These are phyloP conservation scores for Sphecodes monilicornis DNA, from an alignment of 2,888 invertebrate species.

Conservation along the genomic window DNA sequence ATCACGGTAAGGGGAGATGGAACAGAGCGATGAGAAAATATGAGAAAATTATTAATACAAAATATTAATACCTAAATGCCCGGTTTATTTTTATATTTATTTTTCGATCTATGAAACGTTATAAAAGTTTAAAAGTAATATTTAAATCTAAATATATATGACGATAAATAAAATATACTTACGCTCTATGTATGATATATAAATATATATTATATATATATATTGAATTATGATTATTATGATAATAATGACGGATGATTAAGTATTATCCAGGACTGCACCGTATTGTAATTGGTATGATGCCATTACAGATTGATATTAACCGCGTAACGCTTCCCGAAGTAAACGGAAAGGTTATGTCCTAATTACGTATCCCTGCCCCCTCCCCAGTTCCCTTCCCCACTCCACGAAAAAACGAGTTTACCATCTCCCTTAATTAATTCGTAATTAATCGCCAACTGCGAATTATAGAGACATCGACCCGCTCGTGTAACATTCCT, in stretches of 20 bases:
- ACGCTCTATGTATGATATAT: constrained; percentile 79
- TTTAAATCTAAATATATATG: constrained; percentile 79
- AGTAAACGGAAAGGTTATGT: constrained; percentile 15
- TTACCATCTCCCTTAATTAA: constrained; percentile 40
- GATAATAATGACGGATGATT: constrained; percentile 68
- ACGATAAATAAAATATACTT: constrained; percentile 81
- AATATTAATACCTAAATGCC: constrained; percentile 85
- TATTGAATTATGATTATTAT: constrained; percentile 48
- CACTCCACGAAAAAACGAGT: constrained; percentile 17
- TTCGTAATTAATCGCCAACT: constrained; percentile 59
- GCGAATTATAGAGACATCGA: constrained; percentile 71
- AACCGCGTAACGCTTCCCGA: constrained; percentile 45
- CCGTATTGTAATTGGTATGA: constrained; percentile 57
- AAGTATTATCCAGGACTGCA: constrained; percentile 67
- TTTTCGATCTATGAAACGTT: constrained; percentile 84
- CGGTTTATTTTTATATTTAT: constrained; percentile 85
- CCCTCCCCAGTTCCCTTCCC: constrained; percentile 14
- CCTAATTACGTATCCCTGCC: constrained; percentile 22
- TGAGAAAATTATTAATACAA: constrained; percentile 83
- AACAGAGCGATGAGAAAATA: constrained; percentile 59
- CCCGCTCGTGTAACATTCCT: constrained; percentile 66
- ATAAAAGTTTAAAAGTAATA: constrained; percentile 84
- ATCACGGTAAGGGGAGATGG: constrained; percentile 30
- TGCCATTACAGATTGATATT: constrained; percentile 70
- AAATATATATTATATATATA: constrained; percentile 74